phyloP scores from a whole-genome alignment of 2,113 vertebrate species.

The Eulacestoma nigropectus region DNA sequence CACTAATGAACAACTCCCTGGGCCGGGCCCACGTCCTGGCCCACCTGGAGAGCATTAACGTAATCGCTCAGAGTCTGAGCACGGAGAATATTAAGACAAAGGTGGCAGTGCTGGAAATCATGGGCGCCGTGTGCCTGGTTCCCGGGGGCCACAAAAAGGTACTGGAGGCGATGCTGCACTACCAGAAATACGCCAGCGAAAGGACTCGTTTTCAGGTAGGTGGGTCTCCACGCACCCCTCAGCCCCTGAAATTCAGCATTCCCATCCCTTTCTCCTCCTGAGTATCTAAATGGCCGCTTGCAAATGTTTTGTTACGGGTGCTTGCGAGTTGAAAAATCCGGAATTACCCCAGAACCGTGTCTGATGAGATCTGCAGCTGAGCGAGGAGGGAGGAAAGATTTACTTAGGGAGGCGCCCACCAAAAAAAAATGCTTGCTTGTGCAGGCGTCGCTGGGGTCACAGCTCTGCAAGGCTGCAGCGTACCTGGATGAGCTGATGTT shows the following conservation, averaged over 20 bases:
- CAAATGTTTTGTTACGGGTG: neutral
- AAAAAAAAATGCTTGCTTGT: neutral
- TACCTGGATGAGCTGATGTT: neutral
- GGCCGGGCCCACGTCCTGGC: conserved; percentile 94
- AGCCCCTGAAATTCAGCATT: neutral
- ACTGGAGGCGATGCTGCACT: conserved; percentile 95
- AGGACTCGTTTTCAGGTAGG: conserved; percentile 95
- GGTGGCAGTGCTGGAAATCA: conserved; percentile 97
- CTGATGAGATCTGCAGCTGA: neutral
- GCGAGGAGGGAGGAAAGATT: neutral
- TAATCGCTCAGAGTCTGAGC: conserved; percentile 97
- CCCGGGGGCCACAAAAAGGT: conserved; percentile 96
- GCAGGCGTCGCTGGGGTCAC: neutral
- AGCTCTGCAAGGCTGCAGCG: neutral
- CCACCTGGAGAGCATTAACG: conserved; percentile 95
- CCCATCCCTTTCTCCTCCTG: neutral
- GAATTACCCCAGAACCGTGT: neutral
- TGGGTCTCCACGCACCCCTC: neutral
- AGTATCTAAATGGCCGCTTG: neutral
- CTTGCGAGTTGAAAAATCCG: neutral
- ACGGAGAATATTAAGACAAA: conserved; percentile 97
- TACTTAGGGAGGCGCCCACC: neutral
- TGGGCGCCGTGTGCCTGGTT: conserved; percentile 98
- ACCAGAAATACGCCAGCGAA: conserved; percentile 94
- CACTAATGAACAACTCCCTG: conserved; percentile 99